These are phyloP conservation scores for Philopotamus ludificatus DNA, from an alignment of 1,140 invertebrate genomes.

Conservation along the genomic window DNA sequence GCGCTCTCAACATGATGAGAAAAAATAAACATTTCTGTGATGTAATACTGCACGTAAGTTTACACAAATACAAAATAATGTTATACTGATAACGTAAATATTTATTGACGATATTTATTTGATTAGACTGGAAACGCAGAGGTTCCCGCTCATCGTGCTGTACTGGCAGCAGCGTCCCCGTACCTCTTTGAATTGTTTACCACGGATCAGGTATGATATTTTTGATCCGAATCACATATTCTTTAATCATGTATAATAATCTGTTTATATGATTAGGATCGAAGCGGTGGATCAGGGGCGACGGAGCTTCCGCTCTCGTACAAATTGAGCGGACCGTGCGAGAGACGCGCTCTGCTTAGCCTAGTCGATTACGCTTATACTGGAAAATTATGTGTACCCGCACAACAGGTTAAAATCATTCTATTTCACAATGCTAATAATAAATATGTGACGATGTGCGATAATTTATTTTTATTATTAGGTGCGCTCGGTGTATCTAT, in stretches of 20 bases:
- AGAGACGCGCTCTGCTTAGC: slow-evolving; percentile 64
- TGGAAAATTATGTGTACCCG: slow-evolving; percentile 51
- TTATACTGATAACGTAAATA: slow-evolving; percentile 7
- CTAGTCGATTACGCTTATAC: slow-evolving; percentile 83
- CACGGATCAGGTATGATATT: slow-evolving; percentile 51
- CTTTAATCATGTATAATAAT: neutral
- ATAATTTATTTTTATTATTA: slow-evolving; percentile 41
- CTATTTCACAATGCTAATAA: neutral
- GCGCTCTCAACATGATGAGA: slow-evolving; percentile 70
- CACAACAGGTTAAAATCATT: slow-evolving; percentile 46
- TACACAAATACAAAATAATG: too few species aligned
- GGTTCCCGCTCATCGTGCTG: slow-evolving; percentile 73
- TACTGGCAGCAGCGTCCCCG: slow-evolving; percentile 73
- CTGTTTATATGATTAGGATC: slow-evolving; percentile 28
- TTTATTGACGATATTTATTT: neutral
- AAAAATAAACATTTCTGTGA: slow-evolving; percentile 79
- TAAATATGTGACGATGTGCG: neutral
- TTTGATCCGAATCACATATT: neutral
- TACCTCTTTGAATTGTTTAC: slow-evolving; percentile 78
- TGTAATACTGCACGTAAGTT: slow-evolving; percentile 71
- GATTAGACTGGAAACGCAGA: slow-evolving; percentile 67
- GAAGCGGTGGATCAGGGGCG: slow-evolving; percentile 27
- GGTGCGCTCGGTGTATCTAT: slow-evolving; percentile 72
- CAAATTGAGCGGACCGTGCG: slow-evolving; percentile 68
- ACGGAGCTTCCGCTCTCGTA: slow-evolving; percentile 51